Base-by-base conservation (phyloP, 2,797 vertebrate genomes). In the Paedocypris micromegethes region DNA sequence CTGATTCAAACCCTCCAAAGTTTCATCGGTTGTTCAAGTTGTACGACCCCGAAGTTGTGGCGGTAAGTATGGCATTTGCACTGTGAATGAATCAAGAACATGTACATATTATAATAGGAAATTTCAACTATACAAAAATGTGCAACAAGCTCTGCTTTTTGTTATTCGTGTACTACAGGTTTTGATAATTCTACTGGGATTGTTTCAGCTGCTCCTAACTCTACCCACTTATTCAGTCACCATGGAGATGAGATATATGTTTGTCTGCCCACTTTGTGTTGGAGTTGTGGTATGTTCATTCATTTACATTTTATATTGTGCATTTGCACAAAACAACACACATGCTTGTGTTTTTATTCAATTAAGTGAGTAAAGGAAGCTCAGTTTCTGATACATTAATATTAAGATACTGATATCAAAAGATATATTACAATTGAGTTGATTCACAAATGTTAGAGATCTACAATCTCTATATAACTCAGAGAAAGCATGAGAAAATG, bases 121-220 rank as follows among this genome's bases (percentile, higher is more conserved):
- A 1, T 23, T 23, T 23, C 23, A 23, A 23, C 23, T 23, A 23
- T 23, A 23, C 23, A 23, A 23, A 23, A 23, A 23, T 23, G 23
- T 23, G 23, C 23, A 23, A 23, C 23, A 23, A 23, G 23, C 8
- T 58, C 23, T 54, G 5, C 44, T 39, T 58, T 43, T n/a, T 51
- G 43, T 48, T 61, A 41, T n/a, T 64, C 23, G 54, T 53, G 9
- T n/a, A 59, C 51, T 77, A 7, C 52, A 90, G 89, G 82, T 89
- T 73, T 72, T 83, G 67, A 77, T 82, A 56, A 83, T 90, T 75
- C 74, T 88, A 61, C 7, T 88, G 46, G 89, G 89, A 38, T 47
- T 86, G 46, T 79, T 88, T 72, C 88, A 90, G 72, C 2, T 88
- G 41, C 43, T 90, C 41, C 66, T 90, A 63, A 74, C 82, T 9